These are phyloP conservation scores for Ectemnius lituratus DNA, from an alignment of 2,888 invertebrate genomes.

Conservation along the genomic window DNA sequence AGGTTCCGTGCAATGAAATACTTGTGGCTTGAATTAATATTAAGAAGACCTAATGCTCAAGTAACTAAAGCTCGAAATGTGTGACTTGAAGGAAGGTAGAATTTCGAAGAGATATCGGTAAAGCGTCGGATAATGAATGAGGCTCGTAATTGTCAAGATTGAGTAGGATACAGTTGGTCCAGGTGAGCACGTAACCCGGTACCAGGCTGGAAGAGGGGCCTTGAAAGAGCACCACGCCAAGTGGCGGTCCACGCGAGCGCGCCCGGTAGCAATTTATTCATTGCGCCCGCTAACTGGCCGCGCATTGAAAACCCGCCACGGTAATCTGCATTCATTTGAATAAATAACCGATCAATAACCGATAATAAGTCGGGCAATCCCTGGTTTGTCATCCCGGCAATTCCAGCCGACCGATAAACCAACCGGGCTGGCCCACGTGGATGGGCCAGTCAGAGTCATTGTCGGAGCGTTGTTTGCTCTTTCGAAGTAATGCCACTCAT, in stretches of 20 bases:
- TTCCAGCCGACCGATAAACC: constrained; percentile 69
- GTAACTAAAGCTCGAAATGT: too few relatives aligned
- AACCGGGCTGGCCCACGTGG: constrained; percentile 31
- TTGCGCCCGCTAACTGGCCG: constrained; percentile 76
- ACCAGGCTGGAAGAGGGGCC: constrained; percentile 22
- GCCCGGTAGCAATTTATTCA: constrained; percentile 78
- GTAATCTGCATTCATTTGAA: constrained; percentile 78
- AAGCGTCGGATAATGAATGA: too few relatives aligned
- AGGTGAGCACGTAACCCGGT: constrained; percentile 28
- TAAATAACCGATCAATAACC: constrained; percentile 78
- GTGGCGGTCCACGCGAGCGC: constrained; percentile 68
- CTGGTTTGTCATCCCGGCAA: constrained; percentile 76
- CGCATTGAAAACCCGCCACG: constrained; percentile 75
- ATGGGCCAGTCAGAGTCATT: not conserved
- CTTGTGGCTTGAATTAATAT: too few relatives aligned
- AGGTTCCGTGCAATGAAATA: too few relatives aligned
- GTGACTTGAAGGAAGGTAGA: too few relatives aligned
- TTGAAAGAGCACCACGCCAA: constrained; percentile 62
- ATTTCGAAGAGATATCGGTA: too few relatives aligned
- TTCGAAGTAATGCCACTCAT: not conserved
- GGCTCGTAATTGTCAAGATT: constrained; percentile 16
- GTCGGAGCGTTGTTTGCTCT: not conserved
- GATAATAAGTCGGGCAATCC: constrained; percentile 76
- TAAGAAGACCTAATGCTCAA: too few relatives aligned
- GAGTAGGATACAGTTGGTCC: not conserved